phyloP scores from a whole-genome alignment of 2,797 vertebrate species.

The Huso huso region DNA sequence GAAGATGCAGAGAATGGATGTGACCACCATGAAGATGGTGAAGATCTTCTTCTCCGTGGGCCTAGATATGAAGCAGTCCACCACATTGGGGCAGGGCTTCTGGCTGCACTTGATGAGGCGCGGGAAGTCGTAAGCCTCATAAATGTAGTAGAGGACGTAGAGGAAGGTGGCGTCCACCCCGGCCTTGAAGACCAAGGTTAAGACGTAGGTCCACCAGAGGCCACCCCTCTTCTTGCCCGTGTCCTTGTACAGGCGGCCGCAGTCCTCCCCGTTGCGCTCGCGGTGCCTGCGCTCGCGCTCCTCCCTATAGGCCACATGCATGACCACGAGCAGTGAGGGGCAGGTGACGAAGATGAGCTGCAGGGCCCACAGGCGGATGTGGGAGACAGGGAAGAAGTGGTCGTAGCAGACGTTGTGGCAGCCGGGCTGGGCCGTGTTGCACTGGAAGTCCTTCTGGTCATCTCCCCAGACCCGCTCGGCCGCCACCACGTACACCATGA shows the following conservation, averaged over 20 bases:
- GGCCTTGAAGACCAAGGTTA: slow-evolving; percentile 80
- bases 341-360: slow-evolving; percentile 98
- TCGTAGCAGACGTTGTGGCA: slow-evolving; percentile 91
- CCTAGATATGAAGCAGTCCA: slow-evolving; percentile 82
- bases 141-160: slow-evolving; percentile 76
- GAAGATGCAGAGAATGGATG: slow-evolving; percentile 67
- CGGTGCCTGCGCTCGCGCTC: slow-evolving; percentile 63
- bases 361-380: slow-evolving; percentile 90
- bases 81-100: slow-evolving; percentile 73
- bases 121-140: slow-evolving; percentile 77
- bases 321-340: slow-evolving; percentile 84
- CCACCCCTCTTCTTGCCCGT: slow-evolving; percentile 82
- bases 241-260: slow-evolving; percentile 54
- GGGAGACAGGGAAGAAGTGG: slow-evolving; percentile 86
- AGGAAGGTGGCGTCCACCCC: slow-evolving; percentile 70
- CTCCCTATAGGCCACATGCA: slow-evolving; percentile 87
- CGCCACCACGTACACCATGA: slow-evolving; percentile 88
- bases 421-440: slow-evolving; percentile 87
- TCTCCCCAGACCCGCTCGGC: slow-evolving; percentile 89
- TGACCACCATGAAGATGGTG: slow-evolving; percentile 80
- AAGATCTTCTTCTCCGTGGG: slow-evolving; percentile 85
- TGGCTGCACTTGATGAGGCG: slow-evolving; percentile 69
- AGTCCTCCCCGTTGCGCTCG: slow-evolving; percentile 45
- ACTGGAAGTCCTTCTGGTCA: slow-evolving; percentile 87
- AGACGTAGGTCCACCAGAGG: slow-evolving; percentile 89